Percentiles rank a stretch among this genome's conserved stretches.
Conservation (phyloP, 2,888 invertebrate genomes). For the Drosophila flavopinicola region DNA sequence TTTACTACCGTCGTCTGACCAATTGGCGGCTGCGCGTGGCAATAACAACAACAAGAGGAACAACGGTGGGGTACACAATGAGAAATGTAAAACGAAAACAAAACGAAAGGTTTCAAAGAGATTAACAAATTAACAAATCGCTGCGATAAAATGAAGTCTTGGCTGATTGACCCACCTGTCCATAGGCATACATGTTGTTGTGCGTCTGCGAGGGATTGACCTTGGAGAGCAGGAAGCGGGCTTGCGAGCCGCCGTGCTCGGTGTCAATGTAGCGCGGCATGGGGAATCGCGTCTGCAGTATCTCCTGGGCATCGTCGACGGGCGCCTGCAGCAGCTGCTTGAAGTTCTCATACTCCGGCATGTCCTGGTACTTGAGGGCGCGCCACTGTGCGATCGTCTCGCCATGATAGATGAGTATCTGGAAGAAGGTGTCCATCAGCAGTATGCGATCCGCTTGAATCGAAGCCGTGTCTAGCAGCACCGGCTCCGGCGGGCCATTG, state of each 20-base stretch:
- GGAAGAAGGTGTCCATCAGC: slow-evolving; percentile 99
- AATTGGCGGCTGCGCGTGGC: slow-evolving; percentile 80
- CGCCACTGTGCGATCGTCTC: slow-evolving; percentile 99
- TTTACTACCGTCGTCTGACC: slow-evolving; percentile 84
- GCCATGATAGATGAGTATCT: slow-evolving; percentile 99
- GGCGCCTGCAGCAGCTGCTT: slow-evolving; percentile 96
- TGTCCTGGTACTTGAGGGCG: slow-evolving; percentile 96
- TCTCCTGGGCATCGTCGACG: slow-evolving; percentile 98
- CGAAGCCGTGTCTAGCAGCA: slow-evolving; percentile 97
- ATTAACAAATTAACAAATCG: slow-evolving; percentile 42
- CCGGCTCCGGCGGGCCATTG: slow-evolving; percentile 98
- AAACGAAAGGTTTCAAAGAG: slow-evolving; percentile 39
- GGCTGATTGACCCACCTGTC: slow-evolving; percentile 86
- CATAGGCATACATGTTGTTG: slow-evolving; percentile 99
- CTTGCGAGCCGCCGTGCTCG: slow-evolving; percentile 99
- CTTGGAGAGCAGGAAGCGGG: slow-evolving; percentile 98
- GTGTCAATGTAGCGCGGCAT: slow-evolving; percentile 99
- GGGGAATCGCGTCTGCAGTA: slow-evolving; percentile 97
- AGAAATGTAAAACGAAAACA: slow-evolving; percentile 43
- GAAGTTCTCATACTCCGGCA: slow-evolving; percentile 99
- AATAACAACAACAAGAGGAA: slow-evolving; percentile 47
- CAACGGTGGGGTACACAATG: slow-evolving; percentile 49
- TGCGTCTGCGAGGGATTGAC: slow-evolving; percentile 99
- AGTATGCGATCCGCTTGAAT: slow-evolving; percentile 98
- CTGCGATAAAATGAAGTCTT: slow-evolving; percentile 13